phyloP scores from a whole-genome alignment of 2,113 vertebrate species.

The Eptesicus fuscus region DNA sequence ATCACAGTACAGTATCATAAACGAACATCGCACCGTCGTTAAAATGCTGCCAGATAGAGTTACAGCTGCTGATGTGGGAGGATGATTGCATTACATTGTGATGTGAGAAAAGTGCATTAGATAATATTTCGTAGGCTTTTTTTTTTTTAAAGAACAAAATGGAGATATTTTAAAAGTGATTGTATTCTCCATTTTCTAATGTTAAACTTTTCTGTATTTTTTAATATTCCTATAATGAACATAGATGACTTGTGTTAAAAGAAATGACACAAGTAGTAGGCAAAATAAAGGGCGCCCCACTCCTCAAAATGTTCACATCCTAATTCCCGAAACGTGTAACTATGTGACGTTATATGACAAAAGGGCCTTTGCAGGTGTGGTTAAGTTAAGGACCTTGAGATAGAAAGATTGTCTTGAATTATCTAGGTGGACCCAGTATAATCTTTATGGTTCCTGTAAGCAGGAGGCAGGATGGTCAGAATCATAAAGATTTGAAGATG shows the following conservation, averaged over 20 bases:
- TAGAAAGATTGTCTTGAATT: neutral
- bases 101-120: neutral
- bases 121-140: neutral
- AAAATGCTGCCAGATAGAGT: neutral
- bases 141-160: neutral
- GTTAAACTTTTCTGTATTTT: neutral
- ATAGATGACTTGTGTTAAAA: neutral
- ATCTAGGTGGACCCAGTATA: too few relatives aligned
- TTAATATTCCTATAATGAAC: neutral
- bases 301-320: neutral
- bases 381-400: neutral
- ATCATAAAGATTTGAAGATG: neutral
- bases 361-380: neutral
- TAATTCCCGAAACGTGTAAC: neutral
- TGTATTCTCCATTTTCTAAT: neutral
- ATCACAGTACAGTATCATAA: neutral
- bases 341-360: neutral
- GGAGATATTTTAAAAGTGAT: neutral
- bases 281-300: neutral
- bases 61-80: neutral
- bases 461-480: neutral
- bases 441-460: neutral
- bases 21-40: fast-evolving
- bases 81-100: too few relatives aligned
- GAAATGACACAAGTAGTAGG: neutral